These are phyloP conservation scores for Ceratosolen solmsi DNA, from an alignment of 1,140 invertebrate species.

Conservation along the genomic window DNA sequence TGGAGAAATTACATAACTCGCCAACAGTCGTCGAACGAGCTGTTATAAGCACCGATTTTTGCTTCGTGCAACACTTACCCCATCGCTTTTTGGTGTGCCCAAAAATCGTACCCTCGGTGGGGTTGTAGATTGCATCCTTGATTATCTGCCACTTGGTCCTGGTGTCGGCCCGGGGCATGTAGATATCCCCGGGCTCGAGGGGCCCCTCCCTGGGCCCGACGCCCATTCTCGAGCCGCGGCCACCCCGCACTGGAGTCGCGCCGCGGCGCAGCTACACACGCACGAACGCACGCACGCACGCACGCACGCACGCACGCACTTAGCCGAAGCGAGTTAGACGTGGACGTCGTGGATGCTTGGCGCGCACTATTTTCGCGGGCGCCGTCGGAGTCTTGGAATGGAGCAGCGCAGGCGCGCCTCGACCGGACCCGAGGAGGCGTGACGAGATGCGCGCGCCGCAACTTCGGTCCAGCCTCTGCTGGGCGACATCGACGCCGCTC, in stretches of 20 bases:
- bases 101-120: slow-evolving; percentile 78
- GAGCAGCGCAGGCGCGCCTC: neutral
- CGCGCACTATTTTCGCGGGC: neutral
- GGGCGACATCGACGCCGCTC: too few species aligned
- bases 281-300: neutral
- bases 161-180: slow-evolving; percentile 71
- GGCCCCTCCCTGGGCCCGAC: slow-evolving; percentile 56
- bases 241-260: too few species aligned
- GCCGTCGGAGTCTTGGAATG: neutral
- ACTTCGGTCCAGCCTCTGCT: too few species aligned
- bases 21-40: too few species aligned
- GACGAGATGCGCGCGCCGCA: neutral
- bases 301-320: neutral
- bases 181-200: slow-evolving; percentile 70
- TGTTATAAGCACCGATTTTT: too few species aligned
- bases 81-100: slow-evolving; percentile 81
- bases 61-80: too few species aligned
- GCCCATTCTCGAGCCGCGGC: neutral
- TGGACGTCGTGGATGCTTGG: neutral
- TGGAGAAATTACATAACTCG: too few species aligned
- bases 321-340: neutral
- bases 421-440: neutral
- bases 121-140: slow-evolving; percentile 79
- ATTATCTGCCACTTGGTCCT: slow-evolving; percentile 76
- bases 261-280: neutral